Evolutionary conservation across 2,113 vertebrate species (phyloP).

Genomic region (Oxyruncus cristatus): DNA sequence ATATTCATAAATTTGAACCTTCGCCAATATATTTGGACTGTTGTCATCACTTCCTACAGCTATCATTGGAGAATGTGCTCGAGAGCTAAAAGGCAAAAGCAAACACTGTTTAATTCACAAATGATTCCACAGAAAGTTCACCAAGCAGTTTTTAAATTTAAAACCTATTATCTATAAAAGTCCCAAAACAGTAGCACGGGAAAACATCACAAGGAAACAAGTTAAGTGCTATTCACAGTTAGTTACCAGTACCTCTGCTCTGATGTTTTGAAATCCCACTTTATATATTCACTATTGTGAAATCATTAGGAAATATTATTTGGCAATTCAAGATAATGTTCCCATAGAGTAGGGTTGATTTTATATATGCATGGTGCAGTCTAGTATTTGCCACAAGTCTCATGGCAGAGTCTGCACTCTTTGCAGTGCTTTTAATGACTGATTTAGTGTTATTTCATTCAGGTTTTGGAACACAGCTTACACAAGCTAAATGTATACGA

Average conservation of each 20-base stretch:
- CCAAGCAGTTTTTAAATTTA: neutral
- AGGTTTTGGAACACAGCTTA: neutral
- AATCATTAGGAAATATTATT: neutral
- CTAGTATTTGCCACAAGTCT: neutral
- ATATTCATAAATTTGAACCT: constrained; percentile 98
- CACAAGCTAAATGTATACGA: neutral
- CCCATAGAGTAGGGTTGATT: neutral
- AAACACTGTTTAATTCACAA: neutral
- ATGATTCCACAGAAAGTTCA: neutral
- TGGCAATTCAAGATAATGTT: neutral
- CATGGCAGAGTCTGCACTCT: neutral
- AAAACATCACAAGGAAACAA: neutral
- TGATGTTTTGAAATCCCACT: neutral
- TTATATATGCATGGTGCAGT: neutral
- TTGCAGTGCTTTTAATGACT: neutral
- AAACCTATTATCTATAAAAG: neutral
- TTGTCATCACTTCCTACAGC: constrained; percentile 96
- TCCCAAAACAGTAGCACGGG: no score
- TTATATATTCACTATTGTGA: neutral
- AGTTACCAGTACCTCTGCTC: neutral
- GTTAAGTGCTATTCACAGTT: neutral
- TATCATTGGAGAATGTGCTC: constrained; percentile 94
- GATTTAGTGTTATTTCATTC: neutral
- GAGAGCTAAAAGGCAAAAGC: constrained; percentile 78
- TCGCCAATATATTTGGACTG: constrained; percentile 87